Conservation (phyloP, 2,888 invertebrate species). For the Cerastis rubricosa region DNA sequence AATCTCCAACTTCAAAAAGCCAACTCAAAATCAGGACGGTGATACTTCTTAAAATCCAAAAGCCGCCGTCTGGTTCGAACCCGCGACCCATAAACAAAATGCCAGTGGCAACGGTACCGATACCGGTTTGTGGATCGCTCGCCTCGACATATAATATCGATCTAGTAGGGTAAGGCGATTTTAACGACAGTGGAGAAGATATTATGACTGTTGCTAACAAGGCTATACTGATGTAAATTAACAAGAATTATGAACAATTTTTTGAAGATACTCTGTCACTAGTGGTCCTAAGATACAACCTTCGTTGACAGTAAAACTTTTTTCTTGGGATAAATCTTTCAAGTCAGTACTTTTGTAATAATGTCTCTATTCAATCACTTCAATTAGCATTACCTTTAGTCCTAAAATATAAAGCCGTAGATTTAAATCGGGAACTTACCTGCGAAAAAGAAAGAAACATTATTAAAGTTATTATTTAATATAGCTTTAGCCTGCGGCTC, state of each 20-base stretch:
- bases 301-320: background rate
- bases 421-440: constrained; percentile 67
- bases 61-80: constrained; percentile 69
- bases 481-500: constrained; percentile 45
- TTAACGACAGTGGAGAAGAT: constrained; percentile 33
- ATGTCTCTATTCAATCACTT: background rate
- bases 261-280: background rate
- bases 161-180: constrained; percentile 53
- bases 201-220: constrained; percentile 5
- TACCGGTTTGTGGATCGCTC: constrained; percentile 78
- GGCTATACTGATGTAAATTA: background rate
- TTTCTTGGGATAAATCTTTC: background rate
- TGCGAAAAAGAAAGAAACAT: constrained; percentile 68
- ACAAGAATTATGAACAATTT: background rate
- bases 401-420: background rate
- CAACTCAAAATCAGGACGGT: constrained; percentile 27
- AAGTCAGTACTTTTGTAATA: background rate
- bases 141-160: constrained; percentile 69
- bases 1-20: constrained; percentile 15
- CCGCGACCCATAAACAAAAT: constrained; percentile 82
- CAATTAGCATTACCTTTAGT: background rate
- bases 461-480: constrained; percentile 44
- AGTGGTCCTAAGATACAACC: background rate
- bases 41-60: constrained; percentile 52
- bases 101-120: constrained; percentile 78